A percentile compares a stretch with the other conserved stretches of the same genome.
Conservation (phyloP, 1,140 invertebrate species). For the Lepidurus arcticus region DNA sequence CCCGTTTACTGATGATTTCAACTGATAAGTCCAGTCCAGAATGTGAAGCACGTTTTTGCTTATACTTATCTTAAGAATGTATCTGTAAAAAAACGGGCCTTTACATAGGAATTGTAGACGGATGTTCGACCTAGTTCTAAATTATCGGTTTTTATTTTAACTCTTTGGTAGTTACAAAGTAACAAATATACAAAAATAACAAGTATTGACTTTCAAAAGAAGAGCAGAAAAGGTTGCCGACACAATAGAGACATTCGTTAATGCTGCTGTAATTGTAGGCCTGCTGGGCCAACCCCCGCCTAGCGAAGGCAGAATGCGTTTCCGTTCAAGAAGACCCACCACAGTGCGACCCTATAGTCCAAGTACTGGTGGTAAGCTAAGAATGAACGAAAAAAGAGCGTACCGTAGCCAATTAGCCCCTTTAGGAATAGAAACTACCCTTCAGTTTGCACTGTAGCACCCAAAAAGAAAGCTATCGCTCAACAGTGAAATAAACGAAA, state of each 20-base stretch:
- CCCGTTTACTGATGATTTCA: neutral
- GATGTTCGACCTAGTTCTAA: neutral
- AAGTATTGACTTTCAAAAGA: neutral
- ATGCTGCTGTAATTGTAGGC: constrained; percentile 17
- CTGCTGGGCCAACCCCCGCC: constrained; percentile 19
- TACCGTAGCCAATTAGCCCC: neutral
- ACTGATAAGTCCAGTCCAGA: neutral
- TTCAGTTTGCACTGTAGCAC: neutral
- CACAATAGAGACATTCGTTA: neutral
- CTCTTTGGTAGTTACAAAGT: neutral
- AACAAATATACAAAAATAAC: neutral
- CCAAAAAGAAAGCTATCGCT: no score
- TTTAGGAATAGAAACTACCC: neutral
- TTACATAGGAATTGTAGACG: neutral
- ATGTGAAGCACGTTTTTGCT: neutral
- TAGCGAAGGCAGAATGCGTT: constrained; percentile 9
- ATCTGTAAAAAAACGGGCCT: neutral
- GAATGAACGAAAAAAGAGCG: neutral
- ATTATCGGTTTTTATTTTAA: neutral
- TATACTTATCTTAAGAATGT: neutral
- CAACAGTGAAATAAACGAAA: neutral
- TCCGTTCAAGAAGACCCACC: constrained; percentile 11
- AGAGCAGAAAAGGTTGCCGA: neutral
- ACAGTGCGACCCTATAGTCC: constrained; percentile 3
- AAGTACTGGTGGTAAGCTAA: constrained; percentile 14